Evolutionary conservation across 2,888 invertebrate genomes (phyloP).

Genomic region (Deilephila elpenor): DNA sequence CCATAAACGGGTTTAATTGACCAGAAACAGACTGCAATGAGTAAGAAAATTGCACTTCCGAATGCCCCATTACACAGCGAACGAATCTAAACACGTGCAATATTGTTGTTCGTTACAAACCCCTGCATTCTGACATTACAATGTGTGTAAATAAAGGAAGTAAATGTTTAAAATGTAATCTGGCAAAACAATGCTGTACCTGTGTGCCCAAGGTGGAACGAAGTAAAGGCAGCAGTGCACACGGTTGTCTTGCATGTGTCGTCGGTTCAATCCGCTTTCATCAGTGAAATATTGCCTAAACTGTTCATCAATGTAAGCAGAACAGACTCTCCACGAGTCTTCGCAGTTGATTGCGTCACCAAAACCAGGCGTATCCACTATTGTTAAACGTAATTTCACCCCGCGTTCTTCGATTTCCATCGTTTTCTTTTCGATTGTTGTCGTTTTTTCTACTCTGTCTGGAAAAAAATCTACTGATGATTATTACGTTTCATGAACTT

Average conservation of each 20-base stretch:
- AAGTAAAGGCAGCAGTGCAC: slow-evolving; percentile 98
- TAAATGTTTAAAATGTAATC: slow-evolving; percentile 24
- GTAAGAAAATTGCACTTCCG: not conserved
- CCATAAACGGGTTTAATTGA: not conserved
- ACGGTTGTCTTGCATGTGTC: slow-evolving; percentile 97
- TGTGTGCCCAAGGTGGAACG: slow-evolving; percentile 97
- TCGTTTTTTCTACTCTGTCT: slow-evolving; percentile 89
- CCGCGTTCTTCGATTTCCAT: slow-evolving; percentile 98
- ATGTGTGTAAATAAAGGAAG: slow-evolving; percentile 17
- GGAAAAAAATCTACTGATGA: slow-evolving; percentile 37
- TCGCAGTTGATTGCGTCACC: slow-evolving; percentile 97
- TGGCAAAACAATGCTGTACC: slow-evolving; percentile 80
- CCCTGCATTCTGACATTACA: slow-evolving; percentile 24
- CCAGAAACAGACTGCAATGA: not conserved
- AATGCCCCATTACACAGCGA: not conserved
- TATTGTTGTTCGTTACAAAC: slow-evolving; percentile 6
- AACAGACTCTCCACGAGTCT: slow-evolving; percentile 96
- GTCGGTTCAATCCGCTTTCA: slow-evolving; percentile 96
- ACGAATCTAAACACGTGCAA: not conserved
- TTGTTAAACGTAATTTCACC: slow-evolving; percentile 94
- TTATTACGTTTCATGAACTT: not conserved
- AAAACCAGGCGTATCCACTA: slow-evolving; percentile 98
- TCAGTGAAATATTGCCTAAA: slow-evolving; percentile 93
- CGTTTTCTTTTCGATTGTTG: slow-evolving; percentile 90
- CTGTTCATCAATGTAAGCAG: slow-evolving; percentile 96